Percentiles rank a stretch among this genome's conserved stretches.
Conservation (phyloP, 2,113 vertebrate species). For the Mellivora capensis region DNA sequence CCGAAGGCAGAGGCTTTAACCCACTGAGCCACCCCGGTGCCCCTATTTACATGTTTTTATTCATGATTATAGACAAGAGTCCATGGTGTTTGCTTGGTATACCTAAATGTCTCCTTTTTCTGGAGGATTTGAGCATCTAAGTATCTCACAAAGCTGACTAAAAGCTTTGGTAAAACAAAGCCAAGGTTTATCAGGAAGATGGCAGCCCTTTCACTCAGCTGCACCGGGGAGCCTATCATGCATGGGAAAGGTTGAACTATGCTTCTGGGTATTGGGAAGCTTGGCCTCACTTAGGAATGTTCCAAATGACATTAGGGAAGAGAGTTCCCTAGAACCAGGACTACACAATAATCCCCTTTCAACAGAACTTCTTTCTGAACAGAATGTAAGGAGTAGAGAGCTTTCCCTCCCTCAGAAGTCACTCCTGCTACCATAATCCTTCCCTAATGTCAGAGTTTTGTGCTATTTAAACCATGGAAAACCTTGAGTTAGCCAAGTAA, state of each 20-base stretch:
- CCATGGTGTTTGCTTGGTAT: not conserved
- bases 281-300: not conserved
- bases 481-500: not conserved
- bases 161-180: not conserved
- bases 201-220: not conserved
- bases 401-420: not conserved
- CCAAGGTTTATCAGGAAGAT: not conserved
- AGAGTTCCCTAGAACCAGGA: not conserved
- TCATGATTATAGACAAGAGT: not conserved
- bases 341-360: not conserved
- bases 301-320: not conserved
- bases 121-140: not conserved
- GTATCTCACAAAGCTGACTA: not conserved
- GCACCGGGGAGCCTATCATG: not conserved
- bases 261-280: not conserved
- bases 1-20: too few relatives aligned
- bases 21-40: too few relatives aligned
- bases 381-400: not conserved
- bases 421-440: not conserved
- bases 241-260: not conserved
- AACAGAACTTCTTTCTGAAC: not conserved
- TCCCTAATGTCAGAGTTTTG: not conserved
- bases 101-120: not conserved
- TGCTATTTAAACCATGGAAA: not conserved
- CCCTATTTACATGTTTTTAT: not conserved